Base-by-base conservation (phyloP, 2,888 invertebrate genomes). In the Plebejus melissa region DNA sequence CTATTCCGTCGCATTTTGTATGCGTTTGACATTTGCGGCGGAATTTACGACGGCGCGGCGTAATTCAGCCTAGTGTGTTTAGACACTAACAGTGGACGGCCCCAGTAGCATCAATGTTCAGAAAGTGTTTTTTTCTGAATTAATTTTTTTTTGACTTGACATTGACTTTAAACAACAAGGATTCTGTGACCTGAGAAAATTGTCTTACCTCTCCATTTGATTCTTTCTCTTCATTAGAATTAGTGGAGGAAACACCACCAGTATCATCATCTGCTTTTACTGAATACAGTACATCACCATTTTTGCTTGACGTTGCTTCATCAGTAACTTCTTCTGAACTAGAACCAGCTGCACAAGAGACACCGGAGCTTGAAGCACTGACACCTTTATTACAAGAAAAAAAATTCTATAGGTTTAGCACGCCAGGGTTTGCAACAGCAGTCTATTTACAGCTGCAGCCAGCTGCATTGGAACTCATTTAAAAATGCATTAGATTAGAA, bases 191-290 rank as follows among this genome's bases (percentile, higher is more conserved):
- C 22, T 22, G 22, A 22, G 22, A 50, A 16, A 54, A 54, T 16
- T 13, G 32, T 75, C 75, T 82, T 82, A 93, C 93, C 87, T 90
- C 93, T 83, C 92, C 93, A 87, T 93, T 93, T 13, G 87, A 77
- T 78, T 90, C 88, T 79, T 91, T 92, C 76, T 90, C 91, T 76
- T 90, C 90, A 82, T 89, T 88, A 2, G 83, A 86, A 79, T 92
- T 93, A 9, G 93, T 90, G 13, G 94, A 93, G 0, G 94, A 93
- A n/a, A 93, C 93, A 69, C 93, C 93, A 36, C 89, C 90, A 77
- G 94, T 85, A 79, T 93, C 93, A 57, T 91, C 91, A 11, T 91
- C 93, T 38, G 85, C 80, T 77, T 84, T 87, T 28, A 78, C 82
- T 13, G 79, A 80, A 36, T 81, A 80, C 11, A 83, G 83, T 2